Base-by-base conservation (phyloP, 2,113 vertebrate genomes). In the Amphilophus citrinellus region DNA sequence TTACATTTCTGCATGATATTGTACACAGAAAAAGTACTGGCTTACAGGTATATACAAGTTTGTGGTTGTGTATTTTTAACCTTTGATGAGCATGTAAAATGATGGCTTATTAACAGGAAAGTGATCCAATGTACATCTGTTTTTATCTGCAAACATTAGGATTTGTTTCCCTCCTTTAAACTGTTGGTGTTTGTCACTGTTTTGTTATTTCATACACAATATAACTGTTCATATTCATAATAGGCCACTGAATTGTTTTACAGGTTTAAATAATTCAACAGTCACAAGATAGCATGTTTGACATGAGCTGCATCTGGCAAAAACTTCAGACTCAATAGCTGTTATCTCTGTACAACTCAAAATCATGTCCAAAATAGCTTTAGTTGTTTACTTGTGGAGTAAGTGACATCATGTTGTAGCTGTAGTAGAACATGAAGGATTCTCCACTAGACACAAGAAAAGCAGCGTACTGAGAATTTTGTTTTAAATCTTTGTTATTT, bases 281-380 rank as follows among this genome's bases (percentile, higher is more conserved):
- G 20, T 63, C 57, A 24, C 14, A 2, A 71, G 47, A 44, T 58
- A 39, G 50, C n/a, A 71, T 85, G 81, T 89, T 82, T 79, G 77
- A 84, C 88, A 87, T 27, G 58, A 76, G 79, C 76, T 61, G 30
- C 68, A 62, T 75, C 61, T 79, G 79, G 50, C 42, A 77, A 24
- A 80, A 85, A 78, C 61, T 83, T 68, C 77, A 83, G 66, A 82
- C 10, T 24, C 6, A 0, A 22, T 20, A 13, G 7, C 62, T 80
- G 66, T 73, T 85, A 10, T 84, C 79, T 66, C 17, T 84, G 58
- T 78, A 37, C 73, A 30, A 65, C 75, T 75, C 30, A 81, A 77
- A 82, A 65, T 85, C 57, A 30, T 73, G 88, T 94, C 83, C 63
- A 91, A 84, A 91, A 81, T 63, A 92, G 80, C 79, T 78, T 77